Evolutionary conservation across 2,888 invertebrate genomes (phyloP).

Genomic region (Callosobruchus maculatus): DNA sequence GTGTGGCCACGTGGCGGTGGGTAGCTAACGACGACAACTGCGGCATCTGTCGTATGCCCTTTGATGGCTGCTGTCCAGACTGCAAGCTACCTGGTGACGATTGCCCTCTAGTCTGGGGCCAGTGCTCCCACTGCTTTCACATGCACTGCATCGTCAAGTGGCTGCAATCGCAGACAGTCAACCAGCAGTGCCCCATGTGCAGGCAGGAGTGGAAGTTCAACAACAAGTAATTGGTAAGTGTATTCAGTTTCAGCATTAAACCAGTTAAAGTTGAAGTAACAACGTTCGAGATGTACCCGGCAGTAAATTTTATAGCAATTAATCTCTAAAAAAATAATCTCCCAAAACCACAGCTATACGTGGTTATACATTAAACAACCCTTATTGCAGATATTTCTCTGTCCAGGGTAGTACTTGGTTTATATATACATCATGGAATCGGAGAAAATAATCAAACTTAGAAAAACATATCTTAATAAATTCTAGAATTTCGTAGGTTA

Average conservation of each 20-base stretch:
- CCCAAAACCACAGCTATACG: too few species aligned
- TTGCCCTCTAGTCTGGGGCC: constrained; percentile 97
- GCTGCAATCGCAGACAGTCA: constrained; percentile 88
- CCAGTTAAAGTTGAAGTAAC: too few species aligned
- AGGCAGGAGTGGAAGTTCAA: constrained; percentile 99
- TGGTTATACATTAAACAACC: too few species aligned
- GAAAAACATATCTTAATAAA: too few species aligned
- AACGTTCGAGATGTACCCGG: too few species aligned
- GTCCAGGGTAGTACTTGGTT: too few species aligned
- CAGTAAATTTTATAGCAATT: too few species aligned
- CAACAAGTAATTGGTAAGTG: constrained; percentile 55
- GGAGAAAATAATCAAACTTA: too few species aligned
- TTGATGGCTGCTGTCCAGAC: constrained; percentile 97
- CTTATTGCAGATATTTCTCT: too few species aligned
- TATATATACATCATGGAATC: too few species aligned
- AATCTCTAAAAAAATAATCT: too few species aligned
- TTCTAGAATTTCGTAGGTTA: too few species aligned
- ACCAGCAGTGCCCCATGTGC: constrained; percentile 94
- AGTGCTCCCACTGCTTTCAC: constrained; percentile 98
- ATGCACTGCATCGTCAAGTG: constrained; percentile 99
- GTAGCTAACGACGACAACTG: constrained; percentile 98
- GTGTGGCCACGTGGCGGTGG: constrained; percentile 98
- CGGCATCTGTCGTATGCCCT: constrained; percentile 98
- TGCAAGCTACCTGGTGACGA: constrained; percentile 97
- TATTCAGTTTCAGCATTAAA: neutral